Base-by-base conservation (phyloP, 2,113 vertebrate genomes). In the Sardina pilchardus region DNA sequence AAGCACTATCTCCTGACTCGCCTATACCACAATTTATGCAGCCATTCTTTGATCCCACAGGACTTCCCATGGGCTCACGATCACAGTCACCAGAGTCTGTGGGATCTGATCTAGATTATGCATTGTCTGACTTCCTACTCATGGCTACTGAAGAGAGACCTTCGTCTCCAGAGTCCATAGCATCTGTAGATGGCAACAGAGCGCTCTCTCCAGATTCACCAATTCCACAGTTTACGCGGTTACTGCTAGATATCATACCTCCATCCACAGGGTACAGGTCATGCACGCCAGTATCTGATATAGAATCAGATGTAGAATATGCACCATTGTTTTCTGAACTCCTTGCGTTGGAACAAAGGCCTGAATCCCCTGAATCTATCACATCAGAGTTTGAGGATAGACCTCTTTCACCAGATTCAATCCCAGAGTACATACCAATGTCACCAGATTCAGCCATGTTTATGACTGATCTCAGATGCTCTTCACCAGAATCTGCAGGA, bases 361-460 rank as follows among this genome's bases (percentile, higher is more conserved):
- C 81, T 34, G 82, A 89, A 86, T 94, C 90, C 83, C 91, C 92
- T 86, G 84, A 90, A 80, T 94, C 92, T 44, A 1, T 86, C 34
- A 48, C 34, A n/a, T 88, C 86, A 71, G 88, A 91, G 14, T 39
- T 59, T 44, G 80, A 82, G 48, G 83, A 80, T 42, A 83, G 91
- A 59, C 82, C 83, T 36, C 75, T 81, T 4, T 91, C 90, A 34
- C 67, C 78, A 85, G 87, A 93, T 17, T 90, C 88, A 21, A 39
- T 84, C 26, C 14, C 85, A 47, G 91, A 93, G 26, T 88, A 85
- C 82, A 89, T 83, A 84, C 19, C 81, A 6, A 75, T 90, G 83
- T 89, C 91, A 86, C 87, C 59, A 67, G 24, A 67, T 1, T n/a
- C 24, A 8, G 59, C n/a, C 36, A 43, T 47, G 26, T 1, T 71